Percentiles rank a stretch among this genome's conserved stretches.
Evolutionary conservation across 2,888 invertebrate genomes (phyloP).

Genomic region (Arctia plantaginis): DNA sequence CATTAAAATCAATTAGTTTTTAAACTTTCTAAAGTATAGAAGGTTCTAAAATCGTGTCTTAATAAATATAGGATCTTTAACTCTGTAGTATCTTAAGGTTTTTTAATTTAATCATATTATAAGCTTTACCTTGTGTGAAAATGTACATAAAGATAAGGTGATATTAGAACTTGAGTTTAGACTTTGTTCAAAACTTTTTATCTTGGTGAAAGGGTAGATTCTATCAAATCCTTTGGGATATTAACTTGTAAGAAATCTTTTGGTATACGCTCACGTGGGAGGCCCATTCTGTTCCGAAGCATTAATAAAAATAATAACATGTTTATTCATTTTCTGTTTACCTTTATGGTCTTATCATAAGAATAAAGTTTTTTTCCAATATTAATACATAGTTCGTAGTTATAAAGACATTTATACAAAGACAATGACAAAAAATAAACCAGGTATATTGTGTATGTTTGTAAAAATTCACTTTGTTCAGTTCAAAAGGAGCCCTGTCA

Average conservation of each 20-base stretch:
- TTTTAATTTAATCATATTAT: neutral
- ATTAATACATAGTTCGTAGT: too few relatives aligned
- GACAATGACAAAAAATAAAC: too few relatives aligned
- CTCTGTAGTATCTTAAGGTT: neutral
- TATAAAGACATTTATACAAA: too few relatives aligned
- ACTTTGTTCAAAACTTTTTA: neutral
- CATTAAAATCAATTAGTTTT: neutral
- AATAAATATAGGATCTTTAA: neutral
- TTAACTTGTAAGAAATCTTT: neutral
- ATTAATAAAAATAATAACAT: too few relatives aligned
- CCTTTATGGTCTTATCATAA: too few relatives aligned
- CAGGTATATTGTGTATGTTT: too few relatives aligned
- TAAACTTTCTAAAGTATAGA: neutral
- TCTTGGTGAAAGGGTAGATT: neutral
- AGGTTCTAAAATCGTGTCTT: neutral
- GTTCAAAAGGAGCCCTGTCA: too few relatives aligned
- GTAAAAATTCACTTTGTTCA: too few relatives aligned
- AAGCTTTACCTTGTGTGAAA: neutral
- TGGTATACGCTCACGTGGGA: neutral
- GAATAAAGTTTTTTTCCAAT: too few relatives aligned
- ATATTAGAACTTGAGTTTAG: neutral
- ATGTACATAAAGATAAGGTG: neutral
- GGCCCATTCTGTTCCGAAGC: neutral
- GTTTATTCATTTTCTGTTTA: too few relatives aligned
- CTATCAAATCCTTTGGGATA: neutral